A percentile compares a stretch with the other conserved stretches of the same genome.
Conservation (phyloP, 2,888 invertebrate genomes). For the Rhagophthalmus giganteus region DNA sequence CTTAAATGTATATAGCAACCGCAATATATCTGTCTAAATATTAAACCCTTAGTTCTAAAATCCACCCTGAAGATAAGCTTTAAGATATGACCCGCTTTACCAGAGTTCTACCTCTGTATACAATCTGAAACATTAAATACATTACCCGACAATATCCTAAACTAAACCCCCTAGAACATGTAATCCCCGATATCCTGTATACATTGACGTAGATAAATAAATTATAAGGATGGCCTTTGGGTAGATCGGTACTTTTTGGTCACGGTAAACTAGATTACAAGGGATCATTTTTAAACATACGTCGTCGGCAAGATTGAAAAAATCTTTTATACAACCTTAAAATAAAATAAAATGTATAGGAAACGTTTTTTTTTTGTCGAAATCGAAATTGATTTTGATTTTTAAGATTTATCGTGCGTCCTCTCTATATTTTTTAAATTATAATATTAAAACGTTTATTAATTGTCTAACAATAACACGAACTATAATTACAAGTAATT, state of each 20-base stretch:
- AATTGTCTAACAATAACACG: not conserved
- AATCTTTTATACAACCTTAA: not conserved
- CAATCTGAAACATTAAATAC: constrained; percentile 34
- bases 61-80: constrained; percentile 7
- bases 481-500: too few species aligned
- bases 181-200: constrained; percentile 42
- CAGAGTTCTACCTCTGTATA: constrained; percentile 2
- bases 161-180: constrained; percentile 24
- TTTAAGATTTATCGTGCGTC: too few species aligned
- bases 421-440: too few species aligned
- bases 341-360: not conserved
- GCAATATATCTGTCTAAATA: too few species aligned
- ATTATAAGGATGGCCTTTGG: constrained; percentile 37
- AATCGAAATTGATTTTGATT: too few species aligned
- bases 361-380: not conserved
- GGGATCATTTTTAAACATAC: constrained; percentile 29
- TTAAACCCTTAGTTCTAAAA: too few species aligned
- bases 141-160: constrained; percentile 25
- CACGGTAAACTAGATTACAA: constrained; percentile 40
- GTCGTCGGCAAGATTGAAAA: not conserved
- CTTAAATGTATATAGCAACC: too few species aligned
- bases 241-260: constrained; percentile 35
- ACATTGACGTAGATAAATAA: constrained; percentile 39
- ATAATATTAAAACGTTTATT: not conserved
- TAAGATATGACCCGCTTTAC: constrained; percentile 12